A percentile compares a stretch with the other conserved stretches of the same genome.
These are phyloP conservation scores for Ptilorrhoa leucosticta DNA, from an alignment of 2,113 vertebrate genomes.

Conservation along the genomic window DNA sequence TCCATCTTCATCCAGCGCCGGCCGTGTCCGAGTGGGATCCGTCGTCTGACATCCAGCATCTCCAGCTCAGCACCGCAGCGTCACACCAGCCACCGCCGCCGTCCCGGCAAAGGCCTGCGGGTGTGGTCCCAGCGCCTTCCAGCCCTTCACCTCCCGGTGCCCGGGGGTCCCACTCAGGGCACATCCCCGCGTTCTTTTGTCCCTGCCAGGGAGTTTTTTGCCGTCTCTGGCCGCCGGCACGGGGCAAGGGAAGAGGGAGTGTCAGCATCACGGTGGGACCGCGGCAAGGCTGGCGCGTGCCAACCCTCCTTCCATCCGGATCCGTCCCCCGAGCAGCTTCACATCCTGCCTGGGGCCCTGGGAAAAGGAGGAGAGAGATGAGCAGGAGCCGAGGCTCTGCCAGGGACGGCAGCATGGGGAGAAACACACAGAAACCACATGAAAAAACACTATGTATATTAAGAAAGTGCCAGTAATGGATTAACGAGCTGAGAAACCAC, in stretches of 20 bases:
- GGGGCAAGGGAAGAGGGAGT: background rate
- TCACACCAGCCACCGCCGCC: background rate
- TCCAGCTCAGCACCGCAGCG: background rate
- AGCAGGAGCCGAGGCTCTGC: background rate
- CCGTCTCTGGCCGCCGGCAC: background rate
- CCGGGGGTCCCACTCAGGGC: background rate
- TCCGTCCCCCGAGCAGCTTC: background rate
- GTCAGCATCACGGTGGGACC: background rate
- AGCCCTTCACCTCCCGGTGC: background rate
- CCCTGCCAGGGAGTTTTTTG: background rate
- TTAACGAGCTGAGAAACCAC: conserved; percentile 46
- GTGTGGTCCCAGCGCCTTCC: background rate
- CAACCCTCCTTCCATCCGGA: background rate
- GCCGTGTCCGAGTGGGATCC: fast-evolving
- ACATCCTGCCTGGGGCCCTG: conserved; percentile 29
- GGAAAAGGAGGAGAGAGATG: background rate
- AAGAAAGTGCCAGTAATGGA: conserved; percentile 13
- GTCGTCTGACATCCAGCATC: background rate
- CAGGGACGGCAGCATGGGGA: background rate
- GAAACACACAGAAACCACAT: conserved; percentile 8
- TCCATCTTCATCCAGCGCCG: background rate
- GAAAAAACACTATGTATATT: background rate
- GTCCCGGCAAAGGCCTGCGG: background rate
- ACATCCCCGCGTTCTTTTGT: background rate
- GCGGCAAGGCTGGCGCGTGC: background rate